These are phyloP conservation scores for Sander lucioperca DNA, from an alignment of 2,113 vertebrate genomes.

Conservation along the genomic window DNA sequence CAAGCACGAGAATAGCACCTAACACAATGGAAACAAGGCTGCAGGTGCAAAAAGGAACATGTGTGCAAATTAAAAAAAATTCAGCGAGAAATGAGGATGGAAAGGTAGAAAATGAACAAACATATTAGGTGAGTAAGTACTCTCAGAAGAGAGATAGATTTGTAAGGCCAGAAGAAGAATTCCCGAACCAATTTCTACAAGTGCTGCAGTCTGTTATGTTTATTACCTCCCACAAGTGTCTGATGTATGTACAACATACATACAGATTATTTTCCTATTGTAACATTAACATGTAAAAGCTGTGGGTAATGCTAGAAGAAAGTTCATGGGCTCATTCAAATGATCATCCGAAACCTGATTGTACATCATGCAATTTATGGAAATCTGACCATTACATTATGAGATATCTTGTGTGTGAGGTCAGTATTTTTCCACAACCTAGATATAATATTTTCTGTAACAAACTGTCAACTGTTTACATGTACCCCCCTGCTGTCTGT, in stretches of 20 bases:
- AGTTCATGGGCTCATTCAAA: background rate
- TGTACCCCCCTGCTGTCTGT: background rate
- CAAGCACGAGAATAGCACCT: too few relatives aligned
- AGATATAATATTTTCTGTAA: too few relatives aligned
- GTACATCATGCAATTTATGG: background rate
- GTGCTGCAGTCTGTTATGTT: background rate
- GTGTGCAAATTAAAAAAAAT: too few relatives aligned
- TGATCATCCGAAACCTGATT: background rate
- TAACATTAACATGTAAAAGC: background rate
- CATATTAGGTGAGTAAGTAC: too few relatives aligned
- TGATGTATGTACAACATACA: background rate
- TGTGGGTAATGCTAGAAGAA: background rate
- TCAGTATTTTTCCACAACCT: background rate
- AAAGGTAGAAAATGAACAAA: too few relatives aligned
- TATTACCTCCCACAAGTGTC: background rate
- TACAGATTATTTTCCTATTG: background rate
- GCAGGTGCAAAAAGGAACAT: too few relatives aligned
- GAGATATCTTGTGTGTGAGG: background rate
- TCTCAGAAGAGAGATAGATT: too few relatives aligned
- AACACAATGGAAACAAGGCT: too few relatives aligned
- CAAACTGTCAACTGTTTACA: background rate
- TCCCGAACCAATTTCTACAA: too few relatives aligned
- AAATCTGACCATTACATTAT: background rate
- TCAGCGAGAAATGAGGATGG: too few relatives aligned
- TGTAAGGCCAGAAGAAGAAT: too few relatives aligned